These are phyloP conservation scores for Idris sp. DNA, from an alignment of 1,140 invertebrate genomes.

Conservation along the genomic window DNA sequence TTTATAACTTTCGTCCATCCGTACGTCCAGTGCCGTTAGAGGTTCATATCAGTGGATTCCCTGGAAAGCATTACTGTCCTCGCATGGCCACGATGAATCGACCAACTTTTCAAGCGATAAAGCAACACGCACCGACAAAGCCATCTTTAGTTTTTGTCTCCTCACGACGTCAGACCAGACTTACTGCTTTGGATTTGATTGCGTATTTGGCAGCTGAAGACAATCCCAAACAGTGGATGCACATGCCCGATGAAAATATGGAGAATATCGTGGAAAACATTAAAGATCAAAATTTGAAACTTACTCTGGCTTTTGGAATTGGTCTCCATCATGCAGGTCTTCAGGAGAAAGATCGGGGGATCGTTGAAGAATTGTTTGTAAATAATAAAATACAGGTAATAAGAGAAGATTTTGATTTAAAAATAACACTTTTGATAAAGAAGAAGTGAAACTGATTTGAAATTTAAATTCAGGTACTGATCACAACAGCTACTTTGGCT, in stretches of 20 bases:
- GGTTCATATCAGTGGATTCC: conserved; percentile 95
- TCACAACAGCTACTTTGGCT: conserved; percentile 97
- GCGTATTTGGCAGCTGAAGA: conserved; percentile 94
- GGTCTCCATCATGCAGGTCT: conserved; percentile 98
- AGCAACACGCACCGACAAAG: conserved; percentile 92
- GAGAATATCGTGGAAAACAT: conserved; percentile 86
- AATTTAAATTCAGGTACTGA: conserved; percentile 84
- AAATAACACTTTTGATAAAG: no score
- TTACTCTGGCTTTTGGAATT: conserved; percentile 97
- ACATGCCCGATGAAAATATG: conserved; percentile 92
- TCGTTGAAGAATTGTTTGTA: conserved; percentile 96
- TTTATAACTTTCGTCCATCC: conserved; percentile 98
- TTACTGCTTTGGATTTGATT: conserved; percentile 98
- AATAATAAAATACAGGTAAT: conserved; percentile 96
- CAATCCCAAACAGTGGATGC: conserved; percentile 96
- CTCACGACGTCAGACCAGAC: conserved; percentile 96
- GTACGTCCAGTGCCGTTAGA: conserved; percentile 98
- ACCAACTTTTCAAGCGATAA: conserved; percentile 97
- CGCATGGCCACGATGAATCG: conserved; percentile 99
- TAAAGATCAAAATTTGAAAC: conserved; percentile 93
- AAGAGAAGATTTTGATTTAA: not conserved
- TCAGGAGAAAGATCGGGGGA: conserved; percentile 92
- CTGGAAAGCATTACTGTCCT: conserved; percentile 98
- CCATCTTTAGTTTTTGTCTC: conserved; percentile 98
- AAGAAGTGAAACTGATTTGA: no score